Evolutionary conservation across 1,140 invertebrate genomes (phyloP).

Genomic region (Drosophila oshimai): DNA sequence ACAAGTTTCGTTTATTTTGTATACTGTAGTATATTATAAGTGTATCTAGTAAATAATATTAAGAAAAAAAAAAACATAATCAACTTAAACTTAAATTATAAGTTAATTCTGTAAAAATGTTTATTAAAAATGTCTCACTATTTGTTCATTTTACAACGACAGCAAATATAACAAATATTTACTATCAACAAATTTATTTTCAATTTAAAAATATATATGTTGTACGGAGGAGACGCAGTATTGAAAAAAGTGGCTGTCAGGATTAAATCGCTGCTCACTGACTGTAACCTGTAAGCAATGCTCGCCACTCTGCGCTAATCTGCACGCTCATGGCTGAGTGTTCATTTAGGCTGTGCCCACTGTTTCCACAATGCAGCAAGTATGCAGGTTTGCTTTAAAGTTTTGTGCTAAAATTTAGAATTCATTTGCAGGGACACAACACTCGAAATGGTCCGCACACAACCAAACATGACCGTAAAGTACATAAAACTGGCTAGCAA

Average conservation of each 20-base stretch:
- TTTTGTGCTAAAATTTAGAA: constrained; percentile 73
- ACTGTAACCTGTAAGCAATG: not conserved
- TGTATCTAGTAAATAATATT: not conserved
- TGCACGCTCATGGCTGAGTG: constrained; percentile 30
- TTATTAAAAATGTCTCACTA: too few relatives aligned
- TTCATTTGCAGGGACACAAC: constrained; percentile 67
- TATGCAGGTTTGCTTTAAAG: constrained; percentile 48
- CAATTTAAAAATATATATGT: too few relatives aligned
- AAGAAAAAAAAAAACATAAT: too few relatives aligned
- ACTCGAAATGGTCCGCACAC: constrained; percentile 38
- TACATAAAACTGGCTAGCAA: constrained; percentile 53
- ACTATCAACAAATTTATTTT: too few relatives aligned
- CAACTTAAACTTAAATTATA: too few relatives aligned
- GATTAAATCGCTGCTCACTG: constrained; percentile 11
- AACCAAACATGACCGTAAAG: constrained; percentile 16
- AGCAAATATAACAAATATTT: too few relatives aligned
- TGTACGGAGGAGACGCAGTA: too few relatives aligned
- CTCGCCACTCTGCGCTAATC: constrained; percentile 24
- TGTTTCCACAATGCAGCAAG: constrained; percentile 2
- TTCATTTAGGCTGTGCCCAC: constrained; percentile 33
- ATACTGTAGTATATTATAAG: not conserved
- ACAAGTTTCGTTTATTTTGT: too few relatives aligned
- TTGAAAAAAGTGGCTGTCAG: too few relatives aligned
- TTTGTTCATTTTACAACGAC: too few relatives aligned
- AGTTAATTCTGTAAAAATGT: too few relatives aligned